These are phyloP conservation scores for Mustelus asterias DNA, from an alignment of 2,113 vertebrate species.

Conservation along the genomic window DNA sequence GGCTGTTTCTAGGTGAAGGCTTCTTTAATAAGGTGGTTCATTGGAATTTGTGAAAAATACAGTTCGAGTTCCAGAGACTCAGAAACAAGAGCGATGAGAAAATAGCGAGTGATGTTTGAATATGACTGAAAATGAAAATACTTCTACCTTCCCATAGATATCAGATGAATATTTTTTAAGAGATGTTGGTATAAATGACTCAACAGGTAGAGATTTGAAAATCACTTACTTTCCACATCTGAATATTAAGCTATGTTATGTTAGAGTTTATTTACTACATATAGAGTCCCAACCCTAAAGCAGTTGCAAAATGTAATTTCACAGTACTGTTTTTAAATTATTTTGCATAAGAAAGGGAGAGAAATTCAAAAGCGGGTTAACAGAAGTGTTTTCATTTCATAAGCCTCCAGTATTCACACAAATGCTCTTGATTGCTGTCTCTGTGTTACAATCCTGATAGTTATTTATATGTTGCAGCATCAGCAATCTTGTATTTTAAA, in stretches of 20 bases:
- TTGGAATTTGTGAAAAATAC: not conserved
- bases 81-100: not conserved
- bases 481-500: not conserved
- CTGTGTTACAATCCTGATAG: not conserved
- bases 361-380: not conserved
- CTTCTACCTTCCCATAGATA: conserved; percentile 2
- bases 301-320: not conserved
- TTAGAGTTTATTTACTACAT: not conserved
- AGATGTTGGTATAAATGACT: conserved; percentile 3
- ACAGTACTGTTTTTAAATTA: not conserved
- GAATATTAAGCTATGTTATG: not conserved
- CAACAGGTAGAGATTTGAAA: conserved; percentile 17
- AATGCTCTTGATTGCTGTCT: not conserved
- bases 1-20: not conserved
- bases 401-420: not conserved
- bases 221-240: not conserved
- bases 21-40: not conserved
- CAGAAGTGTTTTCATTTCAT: not conserved
- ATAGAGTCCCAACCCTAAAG: not conserved
- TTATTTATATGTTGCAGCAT: not conserved
- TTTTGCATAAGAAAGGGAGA: not conserved
- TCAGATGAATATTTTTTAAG: not conserved
- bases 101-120: not conserved
- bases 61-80: not conserved
- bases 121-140: not conserved